Conservation (phyloP, 2,797 vertebrate genomes). For the Apogon hyalosoma region DNA sequence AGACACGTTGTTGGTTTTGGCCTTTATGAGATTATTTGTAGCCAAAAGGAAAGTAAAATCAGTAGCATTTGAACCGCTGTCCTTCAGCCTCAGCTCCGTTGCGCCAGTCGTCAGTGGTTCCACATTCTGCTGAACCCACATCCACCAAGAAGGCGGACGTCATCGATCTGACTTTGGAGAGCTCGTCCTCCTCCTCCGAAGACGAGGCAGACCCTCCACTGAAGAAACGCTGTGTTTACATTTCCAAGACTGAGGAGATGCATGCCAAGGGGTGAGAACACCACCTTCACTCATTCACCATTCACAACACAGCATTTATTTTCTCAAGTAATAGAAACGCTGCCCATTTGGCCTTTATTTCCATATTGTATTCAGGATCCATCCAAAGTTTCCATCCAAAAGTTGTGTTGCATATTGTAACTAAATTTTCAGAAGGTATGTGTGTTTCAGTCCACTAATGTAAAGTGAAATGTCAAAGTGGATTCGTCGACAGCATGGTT, state of each 20-base stretch:
- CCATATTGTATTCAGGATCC: too few relatives aligned
- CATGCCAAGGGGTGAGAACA: slow-evolving; percentile 90
- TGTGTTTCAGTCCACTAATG: too few relatives aligned
- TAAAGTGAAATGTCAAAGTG: too few relatives aligned
- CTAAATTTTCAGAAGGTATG: too few relatives aligned
- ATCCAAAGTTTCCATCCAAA: too few relatives aligned
- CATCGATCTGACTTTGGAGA: slow-evolving; percentile 94
- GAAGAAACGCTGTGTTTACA: slow-evolving; percentile 93
- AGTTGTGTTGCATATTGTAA: too few relatives aligned
- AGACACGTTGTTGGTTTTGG: not conserved
- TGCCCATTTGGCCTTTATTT: too few relatives aligned
- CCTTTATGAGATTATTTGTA: not conserved
- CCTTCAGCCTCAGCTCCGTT: slow-evolving; percentile 80
- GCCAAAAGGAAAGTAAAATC: not conserved
- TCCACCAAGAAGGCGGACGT: slow-evolving; percentile 91
- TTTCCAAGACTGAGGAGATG: slow-evolving; percentile 88
- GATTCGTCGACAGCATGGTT: too few relatives aligned
- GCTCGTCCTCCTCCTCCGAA: slow-evolving; percentile 88
- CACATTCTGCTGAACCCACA: slow-evolving; percentile 78
- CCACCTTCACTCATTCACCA: too few relatives aligned
- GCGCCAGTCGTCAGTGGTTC: slow-evolving; percentile 84
- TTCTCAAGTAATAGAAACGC: too few relatives aligned
- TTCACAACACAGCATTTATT: too few relatives aligned
- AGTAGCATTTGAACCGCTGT: not conserved
- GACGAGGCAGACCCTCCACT: slow-evolving; percentile 87